phyloP scores from a whole-genome alignment of 2,797 vertebrate species.

The Propithecus perrieri region DNA sequence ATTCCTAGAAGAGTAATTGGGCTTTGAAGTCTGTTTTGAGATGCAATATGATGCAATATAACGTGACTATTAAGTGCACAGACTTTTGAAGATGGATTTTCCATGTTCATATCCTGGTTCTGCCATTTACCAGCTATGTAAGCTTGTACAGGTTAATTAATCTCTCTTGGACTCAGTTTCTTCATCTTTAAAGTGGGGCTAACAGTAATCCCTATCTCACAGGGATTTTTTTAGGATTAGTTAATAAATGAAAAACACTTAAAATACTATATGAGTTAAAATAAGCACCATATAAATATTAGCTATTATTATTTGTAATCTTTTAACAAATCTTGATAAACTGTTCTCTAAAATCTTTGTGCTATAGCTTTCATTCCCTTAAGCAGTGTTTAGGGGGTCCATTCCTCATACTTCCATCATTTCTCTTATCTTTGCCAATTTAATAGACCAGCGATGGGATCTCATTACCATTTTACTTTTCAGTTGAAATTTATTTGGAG shows the following conservation, averaged over 20 bases:
- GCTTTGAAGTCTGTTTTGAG: background rate
- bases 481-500: constrained; percentile 47
- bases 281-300: background rate
- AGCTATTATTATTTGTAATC: background rate
- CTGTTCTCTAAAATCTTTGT: background rate
- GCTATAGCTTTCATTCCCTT: constrained; percentile 4
- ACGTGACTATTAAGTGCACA: background rate
- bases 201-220: background rate
- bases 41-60: background rate
- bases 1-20: background rate
- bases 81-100: background rate
- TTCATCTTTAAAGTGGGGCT: background rate
- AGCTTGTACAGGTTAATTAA: background rate
- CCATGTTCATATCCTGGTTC: background rate
- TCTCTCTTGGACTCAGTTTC: background rate
- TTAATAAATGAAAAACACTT: background rate
- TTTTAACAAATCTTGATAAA: constrained; percentile 11
- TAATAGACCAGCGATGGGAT: background rate
- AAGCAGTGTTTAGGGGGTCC: background rate
- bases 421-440: constrained; percentile 29
- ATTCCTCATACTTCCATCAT: background rate
- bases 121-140: background rate
- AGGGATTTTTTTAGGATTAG: background rate
- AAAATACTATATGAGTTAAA: background rate
- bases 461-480: constrained; percentile 48